Evolutionary conservation across 2,888 invertebrate genomes (phyloP).

Genomic region (Drosophila algonquin): DNA sequence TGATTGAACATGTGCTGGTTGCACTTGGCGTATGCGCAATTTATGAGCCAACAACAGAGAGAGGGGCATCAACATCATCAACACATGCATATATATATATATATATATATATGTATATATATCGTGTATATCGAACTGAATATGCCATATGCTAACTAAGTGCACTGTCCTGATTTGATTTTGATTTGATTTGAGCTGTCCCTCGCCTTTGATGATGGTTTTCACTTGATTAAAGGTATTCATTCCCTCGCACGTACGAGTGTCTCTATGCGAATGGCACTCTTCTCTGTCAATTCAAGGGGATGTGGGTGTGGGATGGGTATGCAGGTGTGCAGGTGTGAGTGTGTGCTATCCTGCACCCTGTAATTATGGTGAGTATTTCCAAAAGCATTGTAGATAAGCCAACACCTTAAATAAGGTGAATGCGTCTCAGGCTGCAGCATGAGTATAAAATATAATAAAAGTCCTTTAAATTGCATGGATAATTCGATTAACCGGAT

Average conservation of each 20-base stretch:
- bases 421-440: too few species aligned
- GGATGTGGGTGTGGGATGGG: too few species aligned
- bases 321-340: too few species aligned
- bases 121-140: neutral
- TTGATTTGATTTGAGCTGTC: conserved; percentile 16
- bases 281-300: neutral
- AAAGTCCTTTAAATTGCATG: neutral
- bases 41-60: conserved; percentile 5
- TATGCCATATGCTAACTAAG: conserved; percentile 37
- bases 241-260: conserved; percentile 7
- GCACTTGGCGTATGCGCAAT: conserved; percentile 43
- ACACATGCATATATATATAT: too few species aligned
- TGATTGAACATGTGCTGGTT: conserved; percentile 1
- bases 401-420: too few species aligned
- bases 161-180: conserved; percentile 26
- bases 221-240: conserved; percentile 41
- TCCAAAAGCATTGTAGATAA: too few species aligned
- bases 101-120: too few species aligned
- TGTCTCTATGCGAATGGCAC: too few species aligned
- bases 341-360: neutral
- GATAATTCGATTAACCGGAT: neutral
- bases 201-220: conserved; percentile 23
- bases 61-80: neutral
- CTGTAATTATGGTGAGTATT: neutral
- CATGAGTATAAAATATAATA: neutral